phyloP scores from a whole-genome alignment of 2,888 invertebrate genomes.

The Nephrotoma appendiculata region DNA sequence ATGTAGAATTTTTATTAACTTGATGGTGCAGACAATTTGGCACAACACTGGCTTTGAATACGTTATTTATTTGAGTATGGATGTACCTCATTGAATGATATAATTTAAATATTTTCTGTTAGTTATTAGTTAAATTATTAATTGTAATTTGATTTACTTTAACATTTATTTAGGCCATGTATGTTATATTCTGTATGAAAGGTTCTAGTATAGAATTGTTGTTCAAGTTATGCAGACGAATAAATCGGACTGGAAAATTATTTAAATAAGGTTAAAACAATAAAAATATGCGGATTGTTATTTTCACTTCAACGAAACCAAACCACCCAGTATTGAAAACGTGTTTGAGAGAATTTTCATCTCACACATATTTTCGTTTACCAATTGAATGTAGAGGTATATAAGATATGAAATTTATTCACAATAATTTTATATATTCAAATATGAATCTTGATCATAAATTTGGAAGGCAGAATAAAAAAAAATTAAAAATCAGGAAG shows the following conservation, averaged over 20 bases:
- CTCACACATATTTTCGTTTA: not conserved
- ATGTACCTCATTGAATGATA: no score
- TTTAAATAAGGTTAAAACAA: not conserved
- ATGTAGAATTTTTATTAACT: no score
- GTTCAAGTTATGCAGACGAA: not conserved
- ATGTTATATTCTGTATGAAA: no score
- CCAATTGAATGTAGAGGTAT: not conserved
- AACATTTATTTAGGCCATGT: no score
- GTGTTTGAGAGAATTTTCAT: not conserved
- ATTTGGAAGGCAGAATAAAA: not conserved
- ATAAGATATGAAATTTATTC: not conserved
- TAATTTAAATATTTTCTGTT: no score
- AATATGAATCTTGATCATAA: not conserved
- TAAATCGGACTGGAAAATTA: not conserved
- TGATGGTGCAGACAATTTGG: no score
- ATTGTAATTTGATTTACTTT: no score
- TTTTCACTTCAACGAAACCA: not conserved
- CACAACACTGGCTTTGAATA: no score
- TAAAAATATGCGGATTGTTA: not conserved
- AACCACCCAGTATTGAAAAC: not conserved
- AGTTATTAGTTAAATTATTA: no score
- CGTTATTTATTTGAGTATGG: no score
- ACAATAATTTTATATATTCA: not conserved
- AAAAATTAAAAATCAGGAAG: not conserved
- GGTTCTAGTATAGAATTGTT: no score